A percentile compares a stretch with the other conserved stretches of the same genome.
phyloP scores from a whole-genome alignment of 2,113 vertebrate genomes.

The Daubentonia madagascariensis region DNA sequence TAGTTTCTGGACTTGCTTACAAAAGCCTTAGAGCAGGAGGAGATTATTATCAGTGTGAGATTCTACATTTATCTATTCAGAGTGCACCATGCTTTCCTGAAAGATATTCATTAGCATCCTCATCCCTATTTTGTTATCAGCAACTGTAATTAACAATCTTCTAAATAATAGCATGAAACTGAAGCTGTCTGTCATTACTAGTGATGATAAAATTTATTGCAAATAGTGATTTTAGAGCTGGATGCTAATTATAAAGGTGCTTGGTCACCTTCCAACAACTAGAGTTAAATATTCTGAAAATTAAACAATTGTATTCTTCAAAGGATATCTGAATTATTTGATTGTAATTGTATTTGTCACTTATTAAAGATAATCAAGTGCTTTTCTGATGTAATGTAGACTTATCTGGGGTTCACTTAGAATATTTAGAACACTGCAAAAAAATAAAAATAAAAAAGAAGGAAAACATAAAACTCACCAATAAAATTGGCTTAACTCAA shows the following conservation, averaged over 20 bases:
- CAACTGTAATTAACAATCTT: background rate
- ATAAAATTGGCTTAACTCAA: background rate
- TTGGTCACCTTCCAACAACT: conserved; percentile 4
- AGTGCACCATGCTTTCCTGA: background rate
- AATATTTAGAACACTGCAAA: background rate
- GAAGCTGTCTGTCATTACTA: background rate
- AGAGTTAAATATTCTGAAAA: conserved; percentile 45
- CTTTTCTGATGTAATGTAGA: conserved; percentile 17
- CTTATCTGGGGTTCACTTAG: background rate
- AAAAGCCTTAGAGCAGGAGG: background rate
- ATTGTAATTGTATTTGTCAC: background rate
- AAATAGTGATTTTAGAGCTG: conserved; percentile 24
- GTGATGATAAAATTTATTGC: background rate
- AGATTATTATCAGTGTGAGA: background rate
- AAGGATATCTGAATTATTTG: background rate
- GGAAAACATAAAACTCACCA: background rate
- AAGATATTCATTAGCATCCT: background rate
- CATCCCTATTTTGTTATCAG: background rate
- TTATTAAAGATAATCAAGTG: background rate
- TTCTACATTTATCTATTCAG: background rate
- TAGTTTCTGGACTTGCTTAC: background rate
- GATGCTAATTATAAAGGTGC: background rate
- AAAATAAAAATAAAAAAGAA: background rate
- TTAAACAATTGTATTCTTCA: background rate
- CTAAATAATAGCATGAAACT: background rate